Evolutionary conservation across 2,113 vertebrate species (phyloP).

Genomic region (Propithecus coquereli): DNA sequence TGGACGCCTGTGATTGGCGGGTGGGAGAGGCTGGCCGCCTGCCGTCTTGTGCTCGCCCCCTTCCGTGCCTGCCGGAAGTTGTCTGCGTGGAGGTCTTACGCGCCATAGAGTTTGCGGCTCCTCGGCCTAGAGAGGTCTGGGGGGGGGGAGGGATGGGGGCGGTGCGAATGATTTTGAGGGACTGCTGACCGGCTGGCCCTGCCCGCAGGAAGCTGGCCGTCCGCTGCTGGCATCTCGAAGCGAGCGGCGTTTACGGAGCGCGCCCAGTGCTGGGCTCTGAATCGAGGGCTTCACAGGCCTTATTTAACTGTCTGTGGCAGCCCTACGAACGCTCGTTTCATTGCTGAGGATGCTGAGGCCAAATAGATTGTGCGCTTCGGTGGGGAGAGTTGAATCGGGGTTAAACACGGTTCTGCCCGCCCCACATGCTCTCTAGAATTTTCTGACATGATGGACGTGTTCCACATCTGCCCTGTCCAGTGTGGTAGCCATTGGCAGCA

Average conservation of each 20-base stretch:
- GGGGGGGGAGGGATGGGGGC: too few species aligned
- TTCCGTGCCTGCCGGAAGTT: accelerated
- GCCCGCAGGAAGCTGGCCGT: accelerated
- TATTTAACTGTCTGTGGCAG: accelerated
- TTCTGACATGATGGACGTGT: accelerated
- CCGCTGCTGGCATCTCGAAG: too few species aligned
- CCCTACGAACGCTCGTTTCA: accelerated
- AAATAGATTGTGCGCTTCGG: background rate
- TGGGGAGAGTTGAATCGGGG: accelerated
- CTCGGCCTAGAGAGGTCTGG: background rate
- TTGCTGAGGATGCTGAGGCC: accelerated
- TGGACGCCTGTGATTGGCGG: background rate
- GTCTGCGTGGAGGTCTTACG: accelerated
- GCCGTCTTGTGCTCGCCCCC: accelerated
- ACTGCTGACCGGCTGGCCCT: accelerated
- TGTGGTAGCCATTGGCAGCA: accelerated
- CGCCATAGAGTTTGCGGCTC: background rate
- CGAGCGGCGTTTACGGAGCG: accelerated
- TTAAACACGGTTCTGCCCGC: accelerated
- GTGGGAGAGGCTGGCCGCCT: background rate
- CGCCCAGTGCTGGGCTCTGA: accelerated
- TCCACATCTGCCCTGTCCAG: accelerated
- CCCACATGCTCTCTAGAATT: accelerated
- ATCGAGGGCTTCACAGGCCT: accelerated
- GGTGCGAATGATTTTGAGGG: accelerated